Evolutionary conservation across 2,797 vertebrate genomes (phyloP), one percentile per base, ranked within the genome.

Genomic region (Anguilla marmorata): DNA sequence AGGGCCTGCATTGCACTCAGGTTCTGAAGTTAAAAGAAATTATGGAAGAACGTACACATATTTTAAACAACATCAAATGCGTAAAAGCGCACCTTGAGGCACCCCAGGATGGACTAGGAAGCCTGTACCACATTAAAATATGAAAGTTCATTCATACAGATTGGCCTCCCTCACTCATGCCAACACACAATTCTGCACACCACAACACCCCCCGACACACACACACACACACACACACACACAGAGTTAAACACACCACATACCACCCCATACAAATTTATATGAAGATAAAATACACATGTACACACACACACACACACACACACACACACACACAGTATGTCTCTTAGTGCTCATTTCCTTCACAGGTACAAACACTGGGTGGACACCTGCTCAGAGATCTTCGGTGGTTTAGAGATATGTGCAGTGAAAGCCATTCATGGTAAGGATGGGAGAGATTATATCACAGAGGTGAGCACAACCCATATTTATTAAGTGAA

Each of bases 401-500:
- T 99, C 88, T 99, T 98, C 84, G 98, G 98, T 7, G 98, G 98
- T 76, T 95, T 99, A 92, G 97, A 98, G 72, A 97, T 99, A 92
- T 99, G 99, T 90, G 98, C 98, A 58, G 97, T 99, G 87, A 99
- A 99, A 96, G 98, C 98, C 87, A 98, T 99, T 41, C 98, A 99
- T 85, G 98, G 98, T 56, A 99, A 99, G 94, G 98, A 99, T 90
- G 98, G 98, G 76, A 98, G 95, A 94, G 98, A 99, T 95, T 99
- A 98, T 92, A 98, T 99, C 94, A 98, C 98, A 94, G 99, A 99
- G 98, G 98, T 99, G 95, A 91, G 94, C 80, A 24, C 14, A 50
- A 8, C 33, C 30, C 3, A 54, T 16, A 33, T 76, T 76, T 76
- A 76, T 76, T 80, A 14, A 86, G 56, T 21, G n/a, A n/a, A 45